These are phyloP conservation scores for Hemichromis elongatus DNA, from an alignment of 2,113 vertebrate species.

Conservation along the genomic window DNA sequence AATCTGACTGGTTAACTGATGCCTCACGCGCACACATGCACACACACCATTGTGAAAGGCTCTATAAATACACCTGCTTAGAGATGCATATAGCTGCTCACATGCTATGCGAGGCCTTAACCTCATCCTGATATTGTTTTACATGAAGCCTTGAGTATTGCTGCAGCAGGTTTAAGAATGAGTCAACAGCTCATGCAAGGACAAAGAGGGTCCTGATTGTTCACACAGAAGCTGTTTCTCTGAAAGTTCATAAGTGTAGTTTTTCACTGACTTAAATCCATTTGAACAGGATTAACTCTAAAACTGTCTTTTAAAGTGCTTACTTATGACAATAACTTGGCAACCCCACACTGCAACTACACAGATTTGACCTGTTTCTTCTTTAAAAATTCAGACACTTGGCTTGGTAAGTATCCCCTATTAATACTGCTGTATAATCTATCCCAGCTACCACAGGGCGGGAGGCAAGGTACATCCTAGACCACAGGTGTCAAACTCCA, in stretches of 20 bases:
- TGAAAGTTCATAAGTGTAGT: neutral
- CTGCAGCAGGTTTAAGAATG: neutral
- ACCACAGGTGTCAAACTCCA: no score
- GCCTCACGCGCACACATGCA: neutral
- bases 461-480: no score
- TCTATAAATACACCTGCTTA: conserved; percentile 59
- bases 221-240: neutral
- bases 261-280: neutral
- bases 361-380: neutral
- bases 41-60: neutral
- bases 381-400: neutral
- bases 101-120: conserved; percentile 10
- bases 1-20: neutral
- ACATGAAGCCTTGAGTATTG: conserved; percentile 13
- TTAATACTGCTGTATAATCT: neutral
- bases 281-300: neutral
- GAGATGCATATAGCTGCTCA: conserved; percentile 26
- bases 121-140: conserved; percentile 50
- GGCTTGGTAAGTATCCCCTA: neutral
- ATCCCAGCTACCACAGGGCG: no score
- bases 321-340: neutral
- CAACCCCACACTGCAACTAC: neutral
- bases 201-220: neutral
- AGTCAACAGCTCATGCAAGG: neutral
- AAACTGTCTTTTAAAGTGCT: neutral